A percentile compares a stretch with the other conserved stretches of the same genome.
These are phyloP conservation scores for Pelusios castaneus DNA, from an alignment of 2,113 vertebrate species.

Conservation along the genomic window DNA sequence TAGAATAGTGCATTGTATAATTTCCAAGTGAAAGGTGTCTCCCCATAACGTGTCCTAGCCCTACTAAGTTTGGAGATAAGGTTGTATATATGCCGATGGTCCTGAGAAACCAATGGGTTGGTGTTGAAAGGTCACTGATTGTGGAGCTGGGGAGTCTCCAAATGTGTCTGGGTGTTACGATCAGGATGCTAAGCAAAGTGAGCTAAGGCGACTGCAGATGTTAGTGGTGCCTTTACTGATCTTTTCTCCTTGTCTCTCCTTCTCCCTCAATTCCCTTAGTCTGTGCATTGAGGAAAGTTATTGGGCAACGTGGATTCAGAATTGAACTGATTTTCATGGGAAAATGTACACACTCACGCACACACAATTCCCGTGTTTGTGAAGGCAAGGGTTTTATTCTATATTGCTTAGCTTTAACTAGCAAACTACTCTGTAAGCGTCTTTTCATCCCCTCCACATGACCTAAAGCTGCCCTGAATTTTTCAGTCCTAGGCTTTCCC, in stretches of 20 bases:
- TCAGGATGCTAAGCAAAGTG: neutral
- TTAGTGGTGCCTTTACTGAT: neutral
- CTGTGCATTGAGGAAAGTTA: neutral
- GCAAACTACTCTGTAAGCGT: neutral
- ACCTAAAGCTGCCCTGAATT: neutral
- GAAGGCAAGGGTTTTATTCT: neutral
- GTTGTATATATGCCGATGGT: neutral
- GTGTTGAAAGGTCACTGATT: neutral
- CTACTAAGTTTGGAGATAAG: neutral
- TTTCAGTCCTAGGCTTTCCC: neutral
- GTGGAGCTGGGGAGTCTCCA: neutral
- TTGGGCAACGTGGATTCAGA: neutral
- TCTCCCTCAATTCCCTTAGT: neutral
- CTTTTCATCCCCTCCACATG: neutral
- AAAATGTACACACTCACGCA: neutral
- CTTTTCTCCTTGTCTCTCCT: neutral
- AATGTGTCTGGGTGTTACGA: neutral
- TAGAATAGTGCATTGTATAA: neutral
- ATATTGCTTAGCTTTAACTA: fast-evolving
- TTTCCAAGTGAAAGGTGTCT: neutral
- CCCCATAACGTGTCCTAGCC: neutral
- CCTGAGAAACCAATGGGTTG: neutral
- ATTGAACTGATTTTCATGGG: neutral
- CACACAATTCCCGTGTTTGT: neutral
- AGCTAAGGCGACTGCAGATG: neutral